These are phyloP conservation scores for Alexandromys fortis DNA, from an alignment of 2,113 vertebrate species.

Conservation along the genomic window DNA sequence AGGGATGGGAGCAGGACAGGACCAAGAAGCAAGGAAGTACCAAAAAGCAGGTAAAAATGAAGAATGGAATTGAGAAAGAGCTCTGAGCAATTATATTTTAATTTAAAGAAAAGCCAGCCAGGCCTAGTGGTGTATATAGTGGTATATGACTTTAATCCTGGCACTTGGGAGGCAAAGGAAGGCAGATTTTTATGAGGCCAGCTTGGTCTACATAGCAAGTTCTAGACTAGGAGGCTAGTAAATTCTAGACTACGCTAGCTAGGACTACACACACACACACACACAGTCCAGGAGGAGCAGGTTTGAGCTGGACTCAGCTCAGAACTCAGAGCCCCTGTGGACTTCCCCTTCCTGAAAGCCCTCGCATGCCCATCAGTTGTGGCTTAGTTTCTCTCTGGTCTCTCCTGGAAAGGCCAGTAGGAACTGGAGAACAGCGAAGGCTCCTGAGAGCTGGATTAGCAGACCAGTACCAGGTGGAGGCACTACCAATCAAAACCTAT, in stretches of 20 bases:
- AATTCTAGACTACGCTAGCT: too few relatives aligned
- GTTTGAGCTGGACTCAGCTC: not conserved
- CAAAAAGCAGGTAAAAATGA: not conserved
- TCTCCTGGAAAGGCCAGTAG: not conserved
- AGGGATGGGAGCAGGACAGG: not conserved
- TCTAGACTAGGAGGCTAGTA: not conserved
- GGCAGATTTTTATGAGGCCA: not conserved
- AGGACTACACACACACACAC: too few relatives aligned
- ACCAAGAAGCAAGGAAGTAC: not conserved
- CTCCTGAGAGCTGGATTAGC: fast-evolving
- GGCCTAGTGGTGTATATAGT: not conserved
- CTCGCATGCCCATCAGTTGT: not conserved
- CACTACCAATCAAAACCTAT: not conserved
- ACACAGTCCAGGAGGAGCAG: not conserved
- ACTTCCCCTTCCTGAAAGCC: not conserved
- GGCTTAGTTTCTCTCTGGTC: not conserved
- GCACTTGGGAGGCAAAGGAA: not conserved
- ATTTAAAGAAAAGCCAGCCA: not conserved
- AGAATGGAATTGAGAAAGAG: not conserved
- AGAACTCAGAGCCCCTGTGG: not conserved
- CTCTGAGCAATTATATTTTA: not conserved
- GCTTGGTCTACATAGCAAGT: not conserved
- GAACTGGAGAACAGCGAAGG: not conserved
- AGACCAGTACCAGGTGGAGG: not conserved
- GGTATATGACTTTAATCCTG: not conserved